Conservation (phyloP, 2,888 invertebrate species). For the Meteorus colon region DNA sequence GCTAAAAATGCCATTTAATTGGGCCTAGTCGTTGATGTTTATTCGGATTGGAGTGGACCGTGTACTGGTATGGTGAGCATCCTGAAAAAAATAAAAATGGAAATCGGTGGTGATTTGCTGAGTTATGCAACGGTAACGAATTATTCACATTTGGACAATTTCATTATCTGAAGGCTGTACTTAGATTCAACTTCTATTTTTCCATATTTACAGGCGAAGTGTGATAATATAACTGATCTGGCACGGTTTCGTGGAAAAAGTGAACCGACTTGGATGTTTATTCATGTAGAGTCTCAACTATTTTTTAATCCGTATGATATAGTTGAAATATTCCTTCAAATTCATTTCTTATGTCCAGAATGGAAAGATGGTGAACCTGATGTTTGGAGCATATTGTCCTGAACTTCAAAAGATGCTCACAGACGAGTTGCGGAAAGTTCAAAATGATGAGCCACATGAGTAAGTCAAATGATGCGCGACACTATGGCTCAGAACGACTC, state of each 20-base stretch:
- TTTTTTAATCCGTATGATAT: background rate
- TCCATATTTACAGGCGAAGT: slow-evolving; percentile 63
- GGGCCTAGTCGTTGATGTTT: slow-evolving; percentile 88
- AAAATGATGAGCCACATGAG: slow-evolving; percentile 65
- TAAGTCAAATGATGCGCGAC: slow-evolving; percentile 45
- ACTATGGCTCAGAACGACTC: no score
- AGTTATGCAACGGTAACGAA: slow-evolving; percentile 84
- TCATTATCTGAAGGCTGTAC: slow-evolving; percentile 1
- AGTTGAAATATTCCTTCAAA: background rate
- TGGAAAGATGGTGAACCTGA: slow-evolving; percentile 84
- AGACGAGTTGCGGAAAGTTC: slow-evolving; percentile 75
- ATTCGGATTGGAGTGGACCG: slow-evolving; percentile 96
- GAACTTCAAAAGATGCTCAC: slow-evolving; percentile 82
- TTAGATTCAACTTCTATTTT: slow-evolving; percentile 9
- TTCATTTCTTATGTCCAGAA: slow-evolving; percentile 74
- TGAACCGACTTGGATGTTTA: slow-evolving; percentile 94
- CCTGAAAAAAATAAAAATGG: slow-evolving; percentile 91
- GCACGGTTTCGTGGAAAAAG: slow-evolving; percentile 88
- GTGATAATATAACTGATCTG: slow-evolving; percentile 83
- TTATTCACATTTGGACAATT: slow-evolving; percentile 23
- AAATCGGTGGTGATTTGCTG: slow-evolving; percentile 89
- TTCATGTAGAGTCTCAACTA: slow-evolving; percentile 67
- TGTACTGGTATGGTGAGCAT: slow-evolving; percentile 91
- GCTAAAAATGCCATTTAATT: slow-evolving; percentile 15
- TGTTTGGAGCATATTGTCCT: slow-evolving; percentile 92